A percentile compares a stretch with the other conserved stretches of the same genome.
Conservation (phyloP, 2,797 vertebrate genomes). For the Phaenicophaeus curvirostris region DNA sequence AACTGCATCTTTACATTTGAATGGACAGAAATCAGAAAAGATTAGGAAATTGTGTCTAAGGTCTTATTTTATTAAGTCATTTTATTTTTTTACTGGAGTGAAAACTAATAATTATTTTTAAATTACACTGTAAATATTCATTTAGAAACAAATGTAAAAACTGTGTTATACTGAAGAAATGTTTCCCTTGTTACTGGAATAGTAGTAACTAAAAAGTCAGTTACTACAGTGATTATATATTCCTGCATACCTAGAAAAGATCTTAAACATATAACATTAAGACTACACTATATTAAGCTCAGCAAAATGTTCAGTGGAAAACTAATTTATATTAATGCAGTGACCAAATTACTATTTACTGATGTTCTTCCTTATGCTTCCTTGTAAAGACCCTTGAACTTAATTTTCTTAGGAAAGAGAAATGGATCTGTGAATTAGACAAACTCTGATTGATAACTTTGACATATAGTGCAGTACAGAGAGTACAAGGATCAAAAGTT, state of each 20-base stretch:
- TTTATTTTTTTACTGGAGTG: neutral
- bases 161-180: neutral
- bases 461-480: neutral
- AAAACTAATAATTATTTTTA: neutral
- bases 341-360: neutral
- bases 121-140: neutral
- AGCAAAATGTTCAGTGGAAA: neutral
- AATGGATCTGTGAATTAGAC: neutral
- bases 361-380: neutral
- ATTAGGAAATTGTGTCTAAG: neutral
- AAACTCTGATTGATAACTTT: conserved; percentile 20
- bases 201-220: neutral
- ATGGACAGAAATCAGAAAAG: neutral
- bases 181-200: neutral
- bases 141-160: neutral
- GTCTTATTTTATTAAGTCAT: neutral
- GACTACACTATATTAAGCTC: neutral
- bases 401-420: neutral
- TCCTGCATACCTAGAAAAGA: neutral
- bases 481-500: conserved; percentile 20
- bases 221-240: neutral
- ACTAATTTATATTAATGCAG: neutral
- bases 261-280: neutral
- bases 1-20: neutral
- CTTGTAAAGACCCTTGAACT: neutral